Base-by-base conservation (phyloP, 1,140 invertebrate species). In the Hydropsyche tenuis region DNA sequence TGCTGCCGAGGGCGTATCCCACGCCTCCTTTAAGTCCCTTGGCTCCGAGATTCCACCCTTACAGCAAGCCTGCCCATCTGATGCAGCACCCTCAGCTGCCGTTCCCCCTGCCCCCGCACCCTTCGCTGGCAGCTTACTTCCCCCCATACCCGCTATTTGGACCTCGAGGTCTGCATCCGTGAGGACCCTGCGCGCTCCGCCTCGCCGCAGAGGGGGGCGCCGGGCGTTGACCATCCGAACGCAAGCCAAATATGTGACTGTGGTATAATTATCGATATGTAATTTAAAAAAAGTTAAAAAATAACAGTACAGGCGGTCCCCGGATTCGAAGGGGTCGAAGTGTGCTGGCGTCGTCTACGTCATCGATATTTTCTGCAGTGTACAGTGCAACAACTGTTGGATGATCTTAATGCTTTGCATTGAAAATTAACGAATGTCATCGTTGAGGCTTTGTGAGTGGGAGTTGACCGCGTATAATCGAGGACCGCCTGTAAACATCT, bases 81-180 rank as follows among this genome's bases (percentile, higher is more conserved):
- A 51, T 78, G 85, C 87, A 74, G 81, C 90, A 69, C 81, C 89
- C 72, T 78, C 90, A 78, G 81, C 88, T 78, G 87, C 86, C 88
- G 46, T 88, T 90, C 75, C 89, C 91, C 20, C 82, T 90, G 66
- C 85, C 87, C 6, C 87, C 89, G 45, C 89, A 91, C 81, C 89
- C 89, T 20, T 90, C 87, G 48, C 85, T 90, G 77, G 89, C 88
- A 0, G 90, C 91, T 20, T 95, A 95, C 81, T 93, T 94, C 80
- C 92, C 93, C 1, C 93, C 94, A 0, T 95, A 95, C 81, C 91
- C 93, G 18, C 83, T 96, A 20, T 96, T 96, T 79, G 92, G 92
- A n/a, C 93, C 94, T 25, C 87, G 94, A 78, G 85, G 86, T 79
- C 86, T 88, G 81, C 87, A 87, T 84, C 88, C 85, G 84, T 88